Percentiles rank a stretch among this genome's conserved stretches.
phyloP scores from a whole-genome alignment of 1,140 invertebrate genomes.

The Physella acuta region DNA sequence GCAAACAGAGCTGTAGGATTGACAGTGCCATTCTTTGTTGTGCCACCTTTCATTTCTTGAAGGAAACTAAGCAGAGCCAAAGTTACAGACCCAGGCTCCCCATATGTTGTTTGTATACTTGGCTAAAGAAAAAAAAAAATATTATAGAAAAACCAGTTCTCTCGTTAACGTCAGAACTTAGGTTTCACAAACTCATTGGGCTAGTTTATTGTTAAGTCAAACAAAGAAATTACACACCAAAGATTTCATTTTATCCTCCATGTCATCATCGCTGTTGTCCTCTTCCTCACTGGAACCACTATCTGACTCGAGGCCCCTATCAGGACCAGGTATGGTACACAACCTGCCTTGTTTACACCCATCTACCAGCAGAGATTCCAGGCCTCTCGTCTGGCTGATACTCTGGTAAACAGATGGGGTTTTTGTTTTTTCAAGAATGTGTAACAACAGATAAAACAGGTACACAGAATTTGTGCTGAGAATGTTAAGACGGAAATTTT shows the following conservation, averaged over 20 bases:
- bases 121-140: constrained; percentile 33
- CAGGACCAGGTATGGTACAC: constrained; percentile 34
- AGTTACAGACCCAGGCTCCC: constrained; percentile 73
- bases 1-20: constrained; percentile 74
- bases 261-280: constrained; percentile 31
- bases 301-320: constrained; percentile 30
- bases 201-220: too few species aligned
- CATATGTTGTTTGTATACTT: constrained; percentile 65
- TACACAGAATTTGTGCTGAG: too few species aligned
- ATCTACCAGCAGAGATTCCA: constrained; percentile 71
- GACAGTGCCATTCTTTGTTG: constrained; percentile 56
- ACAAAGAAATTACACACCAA: constrained; percentile 4
- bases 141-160: background rate
- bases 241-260: background rate
- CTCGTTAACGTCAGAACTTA: background rate
- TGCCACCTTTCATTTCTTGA: constrained; percentile 68
- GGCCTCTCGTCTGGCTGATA: constrained; percentile 80
- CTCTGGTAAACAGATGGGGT: too few species aligned
- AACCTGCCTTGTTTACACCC: constrained; percentile 66
- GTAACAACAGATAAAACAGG: too few species aligned
- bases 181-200: background rate
- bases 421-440: too few species aligned
- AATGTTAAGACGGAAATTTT: too few species aligned
- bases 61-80: constrained; percentile 70
- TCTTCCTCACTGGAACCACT: constrained; percentile 38